These are phyloP conservation scores for Taurulus bubalis DNA, from an alignment of 2,113 vertebrate genomes.

Conservation along the genomic window DNA sequence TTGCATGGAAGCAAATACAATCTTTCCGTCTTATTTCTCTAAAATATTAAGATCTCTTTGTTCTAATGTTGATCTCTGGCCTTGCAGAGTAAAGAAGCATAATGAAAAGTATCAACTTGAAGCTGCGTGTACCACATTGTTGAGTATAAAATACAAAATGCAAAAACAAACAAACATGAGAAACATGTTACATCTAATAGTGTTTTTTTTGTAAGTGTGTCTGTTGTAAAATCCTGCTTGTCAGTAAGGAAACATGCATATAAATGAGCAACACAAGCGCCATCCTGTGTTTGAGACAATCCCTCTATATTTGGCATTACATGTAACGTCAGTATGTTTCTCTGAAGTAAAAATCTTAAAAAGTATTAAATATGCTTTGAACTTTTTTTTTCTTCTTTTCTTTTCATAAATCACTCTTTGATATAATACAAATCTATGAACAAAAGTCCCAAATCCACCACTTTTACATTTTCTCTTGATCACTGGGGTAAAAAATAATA, in stretches of 20 bases:
- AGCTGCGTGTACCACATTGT: constrained; percentile 3
- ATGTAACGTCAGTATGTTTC: constrained; percentile 12
- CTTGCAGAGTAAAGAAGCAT: not conserved
- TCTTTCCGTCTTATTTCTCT: constrained; percentile 58
- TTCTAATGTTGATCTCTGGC: constrained; percentile 2
- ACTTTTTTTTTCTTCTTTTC: not conserved
- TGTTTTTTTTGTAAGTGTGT: constrained; percentile 11
- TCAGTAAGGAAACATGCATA: not conserved
- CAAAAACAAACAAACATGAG: constrained; percentile 9
- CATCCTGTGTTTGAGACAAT: not conserved
- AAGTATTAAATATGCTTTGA: constrained; percentile 57
- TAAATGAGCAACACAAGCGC: constrained; percentile 14
- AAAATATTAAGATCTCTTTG: not conserved
- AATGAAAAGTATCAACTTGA: not conserved
- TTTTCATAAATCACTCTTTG: constrained; percentile 13
- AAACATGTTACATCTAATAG: not conserved
- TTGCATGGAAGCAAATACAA: constrained; percentile 60
- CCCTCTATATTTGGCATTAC: constrained; percentile 34
- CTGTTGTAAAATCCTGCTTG: not conserved
- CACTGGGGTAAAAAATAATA: too few species aligned
- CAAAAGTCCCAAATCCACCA: constrained; percentile 30
- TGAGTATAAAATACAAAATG: constrained; percentile 29
- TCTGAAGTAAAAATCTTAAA: constrained; percentile 14
- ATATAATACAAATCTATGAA: constrained; percentile 62
- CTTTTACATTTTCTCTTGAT: not conserved